Evolutionary conservation across 1,140 invertebrate species (phyloP), one percentile per base, ranked within the genome.

Genomic region (Helicoverpa armigera): DNA sequence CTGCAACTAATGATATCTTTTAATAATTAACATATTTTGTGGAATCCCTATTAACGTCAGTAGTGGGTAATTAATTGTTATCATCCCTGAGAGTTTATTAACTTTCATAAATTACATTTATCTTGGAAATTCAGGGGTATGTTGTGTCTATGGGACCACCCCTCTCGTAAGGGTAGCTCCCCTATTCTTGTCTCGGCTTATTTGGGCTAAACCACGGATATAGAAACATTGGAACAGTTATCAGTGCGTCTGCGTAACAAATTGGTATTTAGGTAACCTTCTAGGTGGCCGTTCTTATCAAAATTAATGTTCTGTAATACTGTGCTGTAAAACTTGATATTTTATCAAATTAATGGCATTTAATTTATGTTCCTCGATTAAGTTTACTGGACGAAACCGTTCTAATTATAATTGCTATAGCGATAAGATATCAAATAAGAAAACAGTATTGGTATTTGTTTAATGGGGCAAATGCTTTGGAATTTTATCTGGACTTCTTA

Each of bases 81-180:
- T n/a, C 50, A 18, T 76, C 80, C 76, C 80, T 77, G 53, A 56
- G 60, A 78, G 76, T 82, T 76, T 85, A 86, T 87, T 87, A 87
- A 81, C 83, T 83, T 83, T 82, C 79, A 77, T 61, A 48, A 80
- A 83, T 82, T 83, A 88, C 82, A 85, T 86, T 88, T 86, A 85
- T 86, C 86, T 85, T 82, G 60, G 23, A 80, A 75, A 83, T 83
- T 80, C 76, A 85, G 82, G 81, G 85, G 81, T 79, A 60, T 61
- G 69, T 75, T 74, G 53, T 82, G 58, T 73, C 72, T n/a, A 48
- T 9, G 60, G 61, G 18, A n/a, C n/a, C 7, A 56, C 51, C 31
- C 80, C 81, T 81, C 18, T 48, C 12, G 50, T 74, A 23, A 65
- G 83, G 78, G 81, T 79, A 56, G 50, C 83, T 75, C 67, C 83